Percentiles rank a stretch among this genome's conserved stretches.
These are phyloP conservation scores for Drosophila mayri DNA, from an alignment of 1,140 invertebrate genomes.

Conservation along the genomic window DNA sequence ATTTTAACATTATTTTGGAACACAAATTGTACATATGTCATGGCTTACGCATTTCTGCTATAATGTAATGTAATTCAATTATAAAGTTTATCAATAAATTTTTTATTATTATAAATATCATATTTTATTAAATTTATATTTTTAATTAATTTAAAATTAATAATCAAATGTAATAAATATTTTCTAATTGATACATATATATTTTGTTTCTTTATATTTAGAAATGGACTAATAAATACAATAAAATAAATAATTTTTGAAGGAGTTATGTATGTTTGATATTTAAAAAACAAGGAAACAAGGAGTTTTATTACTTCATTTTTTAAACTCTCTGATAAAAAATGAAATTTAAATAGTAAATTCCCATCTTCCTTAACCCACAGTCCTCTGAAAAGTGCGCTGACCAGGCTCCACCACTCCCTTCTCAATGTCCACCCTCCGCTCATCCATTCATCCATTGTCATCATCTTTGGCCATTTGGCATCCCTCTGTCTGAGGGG, in stretches of 20 bases:
- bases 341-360: not conserved
- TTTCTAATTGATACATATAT: too few species aligned
- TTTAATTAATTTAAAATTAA: too few species aligned
- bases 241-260: too few species aligned
- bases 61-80: too few species aligned
- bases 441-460: constrained; percentile 37
- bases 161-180: too few species aligned
- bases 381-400: constrained; percentile 18
- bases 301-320: too few species aligned
- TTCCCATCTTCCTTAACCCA: not conserved
- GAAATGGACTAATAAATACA: not conserved
- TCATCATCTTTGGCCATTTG: constrained; percentile 62
- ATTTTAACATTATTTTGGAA: not conserved
- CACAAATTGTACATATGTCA: too few species aligned
- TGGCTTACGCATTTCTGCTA: too few species aligned
- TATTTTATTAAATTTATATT: too few species aligned
- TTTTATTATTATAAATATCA: too few species aligned
- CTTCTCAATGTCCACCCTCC: not conserved
- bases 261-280: not conserved
- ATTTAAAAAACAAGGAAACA: not conserved
- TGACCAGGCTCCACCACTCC: constrained; percentile 17
- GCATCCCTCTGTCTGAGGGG: constrained; percentile 23
- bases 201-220: too few species aligned
- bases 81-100: too few species aligned
- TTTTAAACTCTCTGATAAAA: not conserved